These are phyloP conservation scores for Telmatochromis sp. DNA, from an alignment of 2,113 vertebrate genomes.

Conservation along the genomic window DNA sequence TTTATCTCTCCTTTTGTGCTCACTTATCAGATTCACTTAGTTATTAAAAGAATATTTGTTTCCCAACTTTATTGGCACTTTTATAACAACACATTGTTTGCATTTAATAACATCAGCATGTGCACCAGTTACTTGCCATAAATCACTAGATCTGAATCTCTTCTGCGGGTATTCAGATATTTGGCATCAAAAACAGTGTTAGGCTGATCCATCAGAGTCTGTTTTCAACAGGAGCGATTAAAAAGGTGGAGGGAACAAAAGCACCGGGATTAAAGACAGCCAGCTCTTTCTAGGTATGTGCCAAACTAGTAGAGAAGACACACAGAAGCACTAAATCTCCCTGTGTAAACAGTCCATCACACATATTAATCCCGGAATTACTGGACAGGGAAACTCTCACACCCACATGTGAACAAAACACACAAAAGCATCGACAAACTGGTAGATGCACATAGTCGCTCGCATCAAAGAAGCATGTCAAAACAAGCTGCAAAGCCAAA, in stretches of 20 bases:
- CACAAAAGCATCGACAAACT: neutral
- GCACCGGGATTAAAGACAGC: conserved; percentile 5
- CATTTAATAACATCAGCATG: neutral
- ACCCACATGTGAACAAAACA: neutral
- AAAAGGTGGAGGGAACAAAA: conserved; percentile 22
- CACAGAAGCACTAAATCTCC: neutral
- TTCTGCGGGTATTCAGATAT: neutral
- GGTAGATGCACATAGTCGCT: conserved; percentile 4
- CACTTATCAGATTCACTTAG: neutral
- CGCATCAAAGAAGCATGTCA: neutral
- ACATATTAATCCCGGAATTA: neutral
- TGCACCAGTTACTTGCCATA: neutral
- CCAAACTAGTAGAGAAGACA: conserved; percentile 1
- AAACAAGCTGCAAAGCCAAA: conserved; percentile 44
- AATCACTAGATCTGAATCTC: neutral
- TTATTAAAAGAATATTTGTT: neutral
- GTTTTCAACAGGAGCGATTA: conserved; percentile 17
- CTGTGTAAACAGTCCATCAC: neutral
- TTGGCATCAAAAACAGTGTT: neutral
- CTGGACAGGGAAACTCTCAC: neutral
- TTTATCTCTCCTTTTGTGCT: neutral
- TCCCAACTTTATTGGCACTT: neutral
- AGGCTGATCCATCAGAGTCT: neutral
- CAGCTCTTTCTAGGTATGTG: neutral
- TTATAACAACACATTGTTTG: neutral